phyloP scores from a whole-genome alignment of 2,888 invertebrate species.

The Mantis religiosa region DNA sequence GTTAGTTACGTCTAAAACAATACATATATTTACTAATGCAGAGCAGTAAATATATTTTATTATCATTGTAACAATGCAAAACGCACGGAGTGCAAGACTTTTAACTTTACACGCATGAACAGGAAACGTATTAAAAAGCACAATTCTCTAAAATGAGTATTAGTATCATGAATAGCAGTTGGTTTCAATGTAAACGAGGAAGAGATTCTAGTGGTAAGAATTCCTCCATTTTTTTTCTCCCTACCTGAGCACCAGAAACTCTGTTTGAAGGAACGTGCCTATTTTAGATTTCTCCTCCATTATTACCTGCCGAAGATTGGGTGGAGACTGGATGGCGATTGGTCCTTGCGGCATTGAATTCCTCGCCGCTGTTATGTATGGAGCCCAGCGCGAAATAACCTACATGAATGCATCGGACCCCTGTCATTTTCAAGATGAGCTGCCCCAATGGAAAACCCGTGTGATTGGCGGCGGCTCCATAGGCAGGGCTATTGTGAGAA shows the following conservation, averaged over 20 bases:
- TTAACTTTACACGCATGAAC: no score
- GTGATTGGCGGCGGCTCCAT: constrained; percentile 8
- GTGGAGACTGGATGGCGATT: constrained; percentile 17
- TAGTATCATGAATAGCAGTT: no score
- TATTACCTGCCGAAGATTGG: constrained; percentile 6
- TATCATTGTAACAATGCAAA: no score
- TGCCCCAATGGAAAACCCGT: background rate
- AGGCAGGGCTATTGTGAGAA: background rate
- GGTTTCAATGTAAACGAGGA: background rate
- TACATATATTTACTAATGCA: no score
- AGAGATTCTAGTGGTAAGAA: background rate
- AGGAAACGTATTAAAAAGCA: no score
- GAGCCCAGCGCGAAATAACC: constrained; percentile 15
- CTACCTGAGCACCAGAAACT: background rate
- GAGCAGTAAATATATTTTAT: no score
- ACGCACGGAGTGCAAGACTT: no score
- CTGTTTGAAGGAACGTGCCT: background rate
- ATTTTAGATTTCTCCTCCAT: background rate
- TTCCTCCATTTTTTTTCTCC: background rate
- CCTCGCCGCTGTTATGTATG: background rate
- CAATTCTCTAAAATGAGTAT: no score
- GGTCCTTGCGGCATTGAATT: constrained; percentile 7
- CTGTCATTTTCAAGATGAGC: constrained; percentile 19
- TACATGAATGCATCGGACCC: background rate
- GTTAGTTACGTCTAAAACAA: no score